phyloP scores from a whole-genome alignment of 2,797 vertebrate species.

The Rhinella marina region DNA sequence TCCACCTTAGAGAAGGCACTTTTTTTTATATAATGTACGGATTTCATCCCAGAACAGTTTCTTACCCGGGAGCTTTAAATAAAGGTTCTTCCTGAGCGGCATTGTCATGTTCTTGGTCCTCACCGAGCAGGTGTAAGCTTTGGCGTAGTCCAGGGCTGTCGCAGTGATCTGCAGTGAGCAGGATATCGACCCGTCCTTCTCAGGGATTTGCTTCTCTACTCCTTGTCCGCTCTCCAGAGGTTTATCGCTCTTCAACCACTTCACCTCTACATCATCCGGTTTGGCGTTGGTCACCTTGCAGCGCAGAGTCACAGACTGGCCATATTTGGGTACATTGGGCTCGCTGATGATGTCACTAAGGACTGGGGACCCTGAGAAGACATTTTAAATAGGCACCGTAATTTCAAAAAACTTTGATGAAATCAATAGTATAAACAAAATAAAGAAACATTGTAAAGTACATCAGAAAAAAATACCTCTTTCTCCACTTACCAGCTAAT shows the following conservation, averaged over 20 bases:
- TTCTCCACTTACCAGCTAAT: too few relatives aligned
- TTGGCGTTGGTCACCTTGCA: conserved; percentile 38
- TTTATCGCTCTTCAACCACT: conserved; percentile 23
- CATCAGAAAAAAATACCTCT: too few relatives aligned
- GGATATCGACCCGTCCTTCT: neutral
- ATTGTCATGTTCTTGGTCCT: neutral
- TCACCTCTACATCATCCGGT: neutral
- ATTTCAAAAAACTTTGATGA: too few relatives aligned
- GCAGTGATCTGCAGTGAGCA: conserved; percentile 10
- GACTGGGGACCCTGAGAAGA: conserved; percentile 42
- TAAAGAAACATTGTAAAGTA: too few relatives aligned
- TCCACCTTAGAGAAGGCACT: neutral
- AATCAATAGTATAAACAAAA: too few relatives aligned
- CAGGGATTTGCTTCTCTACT: neutral
- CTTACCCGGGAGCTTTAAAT: conserved; percentile 58
- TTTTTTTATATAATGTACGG: neutral
- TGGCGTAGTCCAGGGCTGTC: conserved; percentile 51
- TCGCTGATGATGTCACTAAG: conserved; percentile 47
- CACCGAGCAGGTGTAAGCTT: conserved; percentile 25
- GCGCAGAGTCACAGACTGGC: conserved; percentile 22
- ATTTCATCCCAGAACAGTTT: too few relatives aligned
- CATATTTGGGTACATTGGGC: conserved; percentile 10
- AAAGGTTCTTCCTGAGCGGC: conserved; percentile 1
- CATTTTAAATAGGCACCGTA: neutral
- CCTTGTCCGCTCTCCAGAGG: neutral